Conservation (phyloP, 1,140 invertebrate genomes). For the Papilio xuthus region DNA sequence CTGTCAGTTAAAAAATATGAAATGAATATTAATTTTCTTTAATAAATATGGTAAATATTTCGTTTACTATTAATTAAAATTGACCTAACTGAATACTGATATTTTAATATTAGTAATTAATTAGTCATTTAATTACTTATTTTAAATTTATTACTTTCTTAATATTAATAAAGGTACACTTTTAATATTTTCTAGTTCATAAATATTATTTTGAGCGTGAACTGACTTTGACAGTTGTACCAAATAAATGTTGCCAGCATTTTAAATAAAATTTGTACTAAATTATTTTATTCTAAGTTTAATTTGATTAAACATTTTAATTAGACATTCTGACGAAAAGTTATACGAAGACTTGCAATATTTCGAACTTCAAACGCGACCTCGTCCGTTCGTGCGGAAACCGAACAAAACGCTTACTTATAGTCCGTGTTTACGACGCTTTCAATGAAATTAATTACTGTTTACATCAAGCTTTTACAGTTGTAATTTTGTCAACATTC, state of each 20-base stretch:
- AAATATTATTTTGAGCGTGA: background rate
- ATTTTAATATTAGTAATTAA: no score
- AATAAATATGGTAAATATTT: background rate
- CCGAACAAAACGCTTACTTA: background rate
- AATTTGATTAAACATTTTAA: background rate
- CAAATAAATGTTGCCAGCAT: background rate
- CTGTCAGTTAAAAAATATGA: background rate
- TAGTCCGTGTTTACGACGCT: background rate
- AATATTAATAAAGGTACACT: no score
- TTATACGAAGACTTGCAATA: background rate
- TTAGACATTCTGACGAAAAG: background rate
- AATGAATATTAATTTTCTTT: background rate
- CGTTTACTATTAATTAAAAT: background rate
- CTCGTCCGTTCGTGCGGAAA: background rate
- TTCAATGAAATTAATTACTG: slow-evolving; percentile 5
- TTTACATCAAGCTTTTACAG: background rate
- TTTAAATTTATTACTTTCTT: no score
- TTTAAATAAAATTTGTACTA: background rate
- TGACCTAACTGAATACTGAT: background rate
- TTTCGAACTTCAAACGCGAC: background rate
- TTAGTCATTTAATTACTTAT: no score
- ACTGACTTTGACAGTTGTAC: background rate
- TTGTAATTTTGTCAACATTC: background rate
- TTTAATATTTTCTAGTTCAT: background rate
- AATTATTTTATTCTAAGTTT: background rate